These are phyloP conservation scores for Corythaeola cristata DNA, from an alignment of 2,113 vertebrate species.

Conservation along the genomic window DNA sequence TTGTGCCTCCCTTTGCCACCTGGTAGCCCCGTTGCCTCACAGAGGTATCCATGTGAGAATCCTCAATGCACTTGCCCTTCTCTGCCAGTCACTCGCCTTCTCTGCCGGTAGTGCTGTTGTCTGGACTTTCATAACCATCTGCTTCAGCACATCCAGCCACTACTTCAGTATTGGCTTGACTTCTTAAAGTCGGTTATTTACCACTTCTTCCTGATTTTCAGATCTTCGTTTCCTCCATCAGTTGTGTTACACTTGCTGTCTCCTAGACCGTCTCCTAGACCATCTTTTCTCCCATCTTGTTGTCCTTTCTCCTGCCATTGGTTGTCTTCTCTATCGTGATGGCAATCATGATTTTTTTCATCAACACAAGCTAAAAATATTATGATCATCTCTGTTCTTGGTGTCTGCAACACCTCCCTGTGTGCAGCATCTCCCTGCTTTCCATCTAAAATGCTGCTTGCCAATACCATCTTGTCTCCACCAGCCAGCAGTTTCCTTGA, in stretches of 20 bases:
- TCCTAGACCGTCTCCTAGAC: not conserved
- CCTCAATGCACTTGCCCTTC: not conserved
- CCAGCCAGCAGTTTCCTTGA: not conserved
- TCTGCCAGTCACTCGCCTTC: not conserved
- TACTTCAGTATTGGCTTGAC: not conserved
- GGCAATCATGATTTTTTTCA: not conserved
- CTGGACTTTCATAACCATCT: not conserved
- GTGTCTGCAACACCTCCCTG: not conserved
- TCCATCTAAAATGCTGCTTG: not conserved
- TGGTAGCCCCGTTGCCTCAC: not conserved
- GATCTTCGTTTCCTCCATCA: not conserved
- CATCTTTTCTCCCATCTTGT: not conserved
- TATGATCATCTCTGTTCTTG: not conserved
- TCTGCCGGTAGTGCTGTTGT: not conserved
- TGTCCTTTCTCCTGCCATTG: not conserved
- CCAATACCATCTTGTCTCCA: not conserved
- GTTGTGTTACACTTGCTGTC: not conserved
- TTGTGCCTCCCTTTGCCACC: not conserved
- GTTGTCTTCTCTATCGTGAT: not conserved
- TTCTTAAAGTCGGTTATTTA: not conserved
- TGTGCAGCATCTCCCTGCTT: not conserved
- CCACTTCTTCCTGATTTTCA: not conserved
- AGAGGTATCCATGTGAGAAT: not conserved
- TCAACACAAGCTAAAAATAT: not conserved
- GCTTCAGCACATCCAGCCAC: not conserved